Evolutionary conservation across 2,113 vertebrate species (phyloP).

Genomic region (Silurus asotus): DNA sequence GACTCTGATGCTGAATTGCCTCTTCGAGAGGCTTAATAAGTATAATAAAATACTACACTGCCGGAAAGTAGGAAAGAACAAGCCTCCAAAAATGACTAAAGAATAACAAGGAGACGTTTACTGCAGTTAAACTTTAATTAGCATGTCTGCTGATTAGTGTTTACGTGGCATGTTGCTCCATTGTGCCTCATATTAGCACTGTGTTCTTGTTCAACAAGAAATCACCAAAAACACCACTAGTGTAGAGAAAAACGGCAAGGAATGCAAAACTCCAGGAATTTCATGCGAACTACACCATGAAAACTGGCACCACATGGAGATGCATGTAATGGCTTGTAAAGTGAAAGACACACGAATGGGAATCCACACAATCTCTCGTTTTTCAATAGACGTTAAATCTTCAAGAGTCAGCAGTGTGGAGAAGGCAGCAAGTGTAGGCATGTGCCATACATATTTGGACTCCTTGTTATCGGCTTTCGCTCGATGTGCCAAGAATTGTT

Average conservation of each 20-base stretch:
- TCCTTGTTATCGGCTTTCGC: background rate
- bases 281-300: slow-evolving; percentile 13
- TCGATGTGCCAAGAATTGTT: slow-evolving; percentile 23
- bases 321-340: slow-evolving; percentile 41
- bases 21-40: background rate
- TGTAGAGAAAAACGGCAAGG: background rate
- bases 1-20: background rate
- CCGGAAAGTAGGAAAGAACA: background rate
- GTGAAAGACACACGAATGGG: slow-evolving; percentile 24
- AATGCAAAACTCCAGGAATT: background rate
- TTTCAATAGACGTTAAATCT: slow-evolving; percentile 14
- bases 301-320: background rate
- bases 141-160: background rate
- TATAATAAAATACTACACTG: background rate
- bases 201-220: background rate
- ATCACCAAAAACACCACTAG: background rate
- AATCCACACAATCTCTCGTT: background rate
- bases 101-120: background rate
- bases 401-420: slow-evolving; percentile 25
- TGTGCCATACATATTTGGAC: slow-evolving; percentile 31
- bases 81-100: background rate
- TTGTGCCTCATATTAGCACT: background rate
- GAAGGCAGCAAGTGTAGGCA: slow-evolving; percentile 30
- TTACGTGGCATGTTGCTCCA: background rate
- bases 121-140: slow-evolving; percentile 29